These are phyloP conservation scores for Latheticus oryzae DNA, from an alignment of 2,888 invertebrate species.

Conservation along the genomic window DNA sequence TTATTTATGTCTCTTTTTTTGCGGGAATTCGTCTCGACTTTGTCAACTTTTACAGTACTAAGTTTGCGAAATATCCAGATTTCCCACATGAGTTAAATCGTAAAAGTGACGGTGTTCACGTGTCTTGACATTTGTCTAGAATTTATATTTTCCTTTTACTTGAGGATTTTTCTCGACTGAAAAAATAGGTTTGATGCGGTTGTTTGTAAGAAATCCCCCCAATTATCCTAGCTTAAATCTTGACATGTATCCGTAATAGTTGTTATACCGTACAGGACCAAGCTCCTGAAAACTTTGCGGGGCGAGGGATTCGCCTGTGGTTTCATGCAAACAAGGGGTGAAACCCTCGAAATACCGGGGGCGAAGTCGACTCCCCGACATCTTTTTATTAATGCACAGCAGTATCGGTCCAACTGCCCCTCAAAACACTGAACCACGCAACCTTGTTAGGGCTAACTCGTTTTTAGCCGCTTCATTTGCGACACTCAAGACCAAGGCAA, in stretches of 20 bases:
- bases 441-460: conserved; percentile 47
- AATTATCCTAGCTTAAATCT: conserved; percentile 45
- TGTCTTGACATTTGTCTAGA: too few species aligned
- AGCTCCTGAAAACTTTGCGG: conserved; percentile 21
- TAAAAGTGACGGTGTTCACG: too few species aligned
- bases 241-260: conserved; percentile 50
- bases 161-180: too few species aligned
- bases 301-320: conserved; percentile 46
- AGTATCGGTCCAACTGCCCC: conserved; percentile 44
- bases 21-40: too few species aligned
- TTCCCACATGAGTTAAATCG: conserved; percentile 1
- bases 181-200: too few species aligned
- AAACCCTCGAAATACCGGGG: conserved; percentile 39
- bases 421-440: conserved; percentile 30
- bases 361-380: conserved; percentile 42
- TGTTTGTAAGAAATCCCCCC: conserved; percentile 8
- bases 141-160: too few species aligned
- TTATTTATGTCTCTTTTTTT: conserved; percentile 1
- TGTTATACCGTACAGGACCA: conserved; percentile 41
- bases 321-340: conserved; percentile 59
- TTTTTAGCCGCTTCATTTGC: conserved; percentile 47
- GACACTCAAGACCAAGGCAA: conserved; percentile 25
- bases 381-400: conserved; percentile 53
- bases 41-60: too few species aligned
- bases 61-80: too few species aligned